Percentiles rank a stretch among this genome's conserved stretches.
These are phyloP conservation scores for Anoplopoma fimbria DNA, from an alignment of 2,113 vertebrate genomes.

Conservation along the genomic window DNA sequence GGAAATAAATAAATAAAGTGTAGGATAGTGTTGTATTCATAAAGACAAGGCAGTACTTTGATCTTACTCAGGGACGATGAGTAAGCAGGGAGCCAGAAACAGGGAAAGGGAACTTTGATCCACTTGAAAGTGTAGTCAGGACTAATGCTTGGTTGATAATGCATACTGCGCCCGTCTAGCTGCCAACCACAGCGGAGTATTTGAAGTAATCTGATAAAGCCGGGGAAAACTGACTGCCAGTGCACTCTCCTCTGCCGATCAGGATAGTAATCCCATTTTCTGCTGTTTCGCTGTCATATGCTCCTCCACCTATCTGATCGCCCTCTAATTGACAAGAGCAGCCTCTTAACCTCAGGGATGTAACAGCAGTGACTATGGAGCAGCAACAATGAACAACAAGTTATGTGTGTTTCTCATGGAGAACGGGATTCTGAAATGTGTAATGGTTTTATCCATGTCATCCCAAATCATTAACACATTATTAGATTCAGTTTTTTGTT, in stretches of 20 bases:
- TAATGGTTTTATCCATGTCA: neutral
- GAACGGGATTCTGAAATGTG: neutral
- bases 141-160: slow-evolving; percentile 64
- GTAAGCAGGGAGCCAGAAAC: slow-evolving; percentile 42
- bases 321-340: slow-evolving; percentile 60
- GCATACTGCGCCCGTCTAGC: slow-evolving; percentile 41
- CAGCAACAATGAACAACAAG: slow-evolving; percentile 6
- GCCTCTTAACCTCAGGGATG: slow-evolving; percentile 18
- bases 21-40: slow-evolving; percentile 52
- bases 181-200: slow-evolving; percentile 57
- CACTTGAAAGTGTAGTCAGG: slow-evolving; percentile 46
- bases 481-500: neutral
- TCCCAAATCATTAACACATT: neutral
- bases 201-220: slow-evolving; percentile 76
- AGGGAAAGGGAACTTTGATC: slow-evolving; percentile 40
- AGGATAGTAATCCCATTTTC: slow-evolving; percentile 75
- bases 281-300: slow-evolving; percentile 66
- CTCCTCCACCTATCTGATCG: slow-evolving; percentile 66
- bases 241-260: slow-evolving; percentile 63
- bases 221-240: slow-evolving; percentile 52
- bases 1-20: slow-evolving; percentile 66
- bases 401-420: slow-evolving; percentile 14
- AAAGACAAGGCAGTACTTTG: slow-evolving; percentile 72
- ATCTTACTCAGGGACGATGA: slow-evolving; percentile 60
- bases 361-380: slow-evolving; percentile 15